Evolutionary conservation across 2,888 invertebrate species (phyloP).

Genomic region (Busseola fusca): DNA sequence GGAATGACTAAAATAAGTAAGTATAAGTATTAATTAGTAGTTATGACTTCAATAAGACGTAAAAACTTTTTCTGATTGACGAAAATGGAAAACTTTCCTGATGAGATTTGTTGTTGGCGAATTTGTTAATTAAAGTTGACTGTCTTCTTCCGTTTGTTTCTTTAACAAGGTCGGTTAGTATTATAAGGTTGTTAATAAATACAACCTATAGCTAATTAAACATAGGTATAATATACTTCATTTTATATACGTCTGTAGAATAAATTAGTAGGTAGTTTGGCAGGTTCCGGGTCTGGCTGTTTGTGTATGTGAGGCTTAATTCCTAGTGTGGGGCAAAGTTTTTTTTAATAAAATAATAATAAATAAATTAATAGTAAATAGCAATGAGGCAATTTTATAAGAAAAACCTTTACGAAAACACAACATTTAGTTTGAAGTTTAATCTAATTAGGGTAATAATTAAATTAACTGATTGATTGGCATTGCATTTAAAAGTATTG

Average conservation of each 20-base stretch:
- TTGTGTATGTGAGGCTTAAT: too few species aligned
- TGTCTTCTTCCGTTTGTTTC: conserved; percentile 41
- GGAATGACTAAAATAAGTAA: conserved; percentile 85
- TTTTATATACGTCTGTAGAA: neutral
- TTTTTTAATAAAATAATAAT: too few species aligned
- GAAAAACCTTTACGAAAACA: neutral
- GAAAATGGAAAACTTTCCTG: conserved; percentile 53
- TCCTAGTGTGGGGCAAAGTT: too few species aligned
- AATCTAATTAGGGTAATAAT: neutral
- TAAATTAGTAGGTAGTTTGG: neutral
- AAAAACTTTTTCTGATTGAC: conserved; percentile 44
- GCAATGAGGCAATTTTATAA: neutral
- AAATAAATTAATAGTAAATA: neutral
- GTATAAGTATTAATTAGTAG: conserved; percentile 61
- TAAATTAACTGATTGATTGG: neutral
- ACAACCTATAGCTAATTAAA: too few species aligned
- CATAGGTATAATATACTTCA: neutral
- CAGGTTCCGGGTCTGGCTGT: too few species aligned
- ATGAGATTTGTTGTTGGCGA: conserved; percentile 58
- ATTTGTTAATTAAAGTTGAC: conserved; percentile 57
- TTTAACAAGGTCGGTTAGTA: conserved; percentile 28
- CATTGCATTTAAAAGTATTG: neutral
- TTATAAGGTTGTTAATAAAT: neutral
- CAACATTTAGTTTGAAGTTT: neutral
- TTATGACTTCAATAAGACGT: conserved; percentile 16